Evolutionary conservation across 2,113 vertebrate genomes (phyloP).

Genomic region (Suncus etruscus): DNA sequence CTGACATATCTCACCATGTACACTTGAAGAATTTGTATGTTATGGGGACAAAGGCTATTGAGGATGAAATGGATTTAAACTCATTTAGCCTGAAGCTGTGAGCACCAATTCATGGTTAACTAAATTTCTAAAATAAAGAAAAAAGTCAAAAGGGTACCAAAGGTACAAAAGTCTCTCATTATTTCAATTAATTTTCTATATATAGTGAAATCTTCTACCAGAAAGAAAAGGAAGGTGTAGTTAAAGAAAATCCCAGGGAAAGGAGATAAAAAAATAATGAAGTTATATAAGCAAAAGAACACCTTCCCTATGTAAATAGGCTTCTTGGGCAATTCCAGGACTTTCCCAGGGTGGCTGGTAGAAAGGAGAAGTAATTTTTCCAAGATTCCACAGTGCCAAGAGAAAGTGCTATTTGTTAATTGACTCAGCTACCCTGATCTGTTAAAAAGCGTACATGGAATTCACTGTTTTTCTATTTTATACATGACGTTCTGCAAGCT

Average conservation of each 20-base stretch:
- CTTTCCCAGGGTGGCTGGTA: not conserved
- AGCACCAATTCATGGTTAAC: not conserved
- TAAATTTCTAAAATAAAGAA: not conserved
- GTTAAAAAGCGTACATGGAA: not conserved
- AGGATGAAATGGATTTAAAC: not conserved
- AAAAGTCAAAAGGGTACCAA: not conserved
- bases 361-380: not conserved
- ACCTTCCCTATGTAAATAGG: not conserved
- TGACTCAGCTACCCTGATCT: not conserved
- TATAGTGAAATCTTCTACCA: not conserved
- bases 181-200: not conserved
- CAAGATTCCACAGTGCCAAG: too few relatives aligned
- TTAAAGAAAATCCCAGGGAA: not conserved
- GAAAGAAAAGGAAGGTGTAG: accelerated
- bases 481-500: not conserved
- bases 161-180: not conserved
- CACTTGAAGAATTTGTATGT: not conserved
- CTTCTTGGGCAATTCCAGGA: conserved; percentile 14
- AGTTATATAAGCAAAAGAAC: not conserved
- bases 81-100: not conserved
- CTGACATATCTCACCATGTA: not conserved
- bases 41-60: not conserved
- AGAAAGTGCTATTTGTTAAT: not conserved
- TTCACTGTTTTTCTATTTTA: not conserved
- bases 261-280: not conserved